Percentiles rank a stretch among this genome's conserved stretches.
phyloP scores from a whole-genome alignment of 2,888 invertebrate species.

The Herminia tarsipennalis region DNA sequence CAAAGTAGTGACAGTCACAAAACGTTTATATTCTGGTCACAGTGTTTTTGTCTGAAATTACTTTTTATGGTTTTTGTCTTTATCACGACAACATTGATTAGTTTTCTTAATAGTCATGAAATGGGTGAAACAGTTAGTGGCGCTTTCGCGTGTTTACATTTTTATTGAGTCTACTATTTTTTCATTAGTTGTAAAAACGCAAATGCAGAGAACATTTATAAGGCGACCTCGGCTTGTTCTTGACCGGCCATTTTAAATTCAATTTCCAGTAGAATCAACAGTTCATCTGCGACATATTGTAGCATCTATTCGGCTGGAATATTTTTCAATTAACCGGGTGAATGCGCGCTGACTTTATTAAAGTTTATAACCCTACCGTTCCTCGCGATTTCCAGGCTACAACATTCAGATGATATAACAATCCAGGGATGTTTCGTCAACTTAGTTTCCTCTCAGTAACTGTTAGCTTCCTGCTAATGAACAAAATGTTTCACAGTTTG shows the following conservation, averaged over 20 bases:
- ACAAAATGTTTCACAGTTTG: constrained; percentile 45
- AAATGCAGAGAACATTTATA: constrained; percentile 32
- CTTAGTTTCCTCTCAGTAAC: constrained; percentile 54
- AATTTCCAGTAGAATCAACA: constrained; percentile 26
- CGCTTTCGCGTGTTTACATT: constrained; percentile 11
- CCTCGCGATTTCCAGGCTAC: constrained; percentile 33
- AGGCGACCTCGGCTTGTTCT: constrained; percentile 21
- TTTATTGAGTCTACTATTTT: no score
- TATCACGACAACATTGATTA: no score
- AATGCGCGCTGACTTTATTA: constrained; percentile 49
- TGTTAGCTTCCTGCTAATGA: constrained; percentile 47
- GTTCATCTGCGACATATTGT: constrained; percentile 37
- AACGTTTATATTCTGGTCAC: no score
- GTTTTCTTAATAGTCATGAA: no score
- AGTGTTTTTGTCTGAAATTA: no score
- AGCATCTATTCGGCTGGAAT: constrained; percentile 45
- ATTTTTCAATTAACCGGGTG: constrained; percentile 60
- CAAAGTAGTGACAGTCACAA: no score
- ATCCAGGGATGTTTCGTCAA: constrained; percentile 37
- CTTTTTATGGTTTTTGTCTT: no score
- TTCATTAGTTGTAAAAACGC: constrained; percentile 25
- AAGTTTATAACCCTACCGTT: constrained; percentile 49
- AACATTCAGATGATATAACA: constrained; percentile 46
- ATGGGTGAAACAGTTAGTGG: background rate
- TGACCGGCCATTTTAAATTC: constrained; percentile 30